Conservation (phyloP, 2,113 vertebrate genomes). For the Stercorarius parasiticus region DNA sequence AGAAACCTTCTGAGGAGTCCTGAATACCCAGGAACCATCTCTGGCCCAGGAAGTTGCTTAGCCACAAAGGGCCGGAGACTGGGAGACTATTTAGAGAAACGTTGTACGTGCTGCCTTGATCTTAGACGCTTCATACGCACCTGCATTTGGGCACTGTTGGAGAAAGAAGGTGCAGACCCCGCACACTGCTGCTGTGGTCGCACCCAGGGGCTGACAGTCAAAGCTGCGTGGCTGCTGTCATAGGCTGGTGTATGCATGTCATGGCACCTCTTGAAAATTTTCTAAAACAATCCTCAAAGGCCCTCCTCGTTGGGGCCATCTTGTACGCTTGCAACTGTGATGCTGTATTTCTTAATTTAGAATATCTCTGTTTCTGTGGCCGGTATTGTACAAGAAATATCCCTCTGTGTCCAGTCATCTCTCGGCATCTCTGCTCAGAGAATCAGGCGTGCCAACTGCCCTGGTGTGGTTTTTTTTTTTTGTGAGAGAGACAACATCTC, state of each 20-base stretch:
- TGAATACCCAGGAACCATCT: neutral
- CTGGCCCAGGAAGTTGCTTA: neutral
- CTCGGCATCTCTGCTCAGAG: neutral
- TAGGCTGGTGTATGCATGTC: neutral
- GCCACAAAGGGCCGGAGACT: neutral
- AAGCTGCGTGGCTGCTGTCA: neutral
- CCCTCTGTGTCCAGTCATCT: neutral
- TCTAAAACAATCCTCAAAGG: neutral
- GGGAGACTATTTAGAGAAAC: neutral
- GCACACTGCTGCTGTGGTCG: neutral
- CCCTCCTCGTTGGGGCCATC: neutral
- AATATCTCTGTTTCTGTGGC: neutral
- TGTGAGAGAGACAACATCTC: conserved; percentile 7
- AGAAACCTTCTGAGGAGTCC: neutral
- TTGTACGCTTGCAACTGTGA: neutral
- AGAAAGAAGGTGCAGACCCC: neutral
- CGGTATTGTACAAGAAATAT: neutral
- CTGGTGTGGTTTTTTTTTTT: neutral
- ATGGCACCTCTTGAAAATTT: neutral
- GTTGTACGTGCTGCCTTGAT: neutral
- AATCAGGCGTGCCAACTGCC: neutral
- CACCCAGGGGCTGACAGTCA: neutral
- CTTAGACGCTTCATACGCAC: neutral
- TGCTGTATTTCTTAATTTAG: neutral
- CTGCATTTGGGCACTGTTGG: neutral